These are phyloP conservation scores for Pleuronectes platessa DNA, from an alignment of 2,113 vertebrate genomes.

Conservation along the genomic window DNA sequence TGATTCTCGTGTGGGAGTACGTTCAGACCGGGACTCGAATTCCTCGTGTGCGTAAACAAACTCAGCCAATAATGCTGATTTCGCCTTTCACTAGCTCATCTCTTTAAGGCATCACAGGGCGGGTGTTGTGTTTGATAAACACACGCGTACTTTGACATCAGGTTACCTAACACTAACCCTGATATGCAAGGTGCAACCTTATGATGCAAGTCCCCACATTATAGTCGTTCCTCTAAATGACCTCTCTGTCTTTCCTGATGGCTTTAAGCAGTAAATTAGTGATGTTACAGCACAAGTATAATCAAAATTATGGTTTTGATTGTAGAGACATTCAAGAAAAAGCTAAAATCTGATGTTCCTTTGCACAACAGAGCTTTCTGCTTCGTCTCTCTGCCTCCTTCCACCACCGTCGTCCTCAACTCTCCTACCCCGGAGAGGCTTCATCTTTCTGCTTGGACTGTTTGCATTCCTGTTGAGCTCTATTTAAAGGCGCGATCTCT, in stretches of 20 bases:
- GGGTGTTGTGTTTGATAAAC: constrained; percentile 12
- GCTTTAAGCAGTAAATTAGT: constrained; percentile 3
- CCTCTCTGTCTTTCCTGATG: neutral
- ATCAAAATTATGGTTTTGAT: neutral
- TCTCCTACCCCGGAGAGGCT: constrained; percentile 36
- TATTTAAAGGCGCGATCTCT: constrained; percentile 72
- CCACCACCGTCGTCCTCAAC: constrained; percentile 25
- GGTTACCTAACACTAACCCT: constrained; percentile 1
- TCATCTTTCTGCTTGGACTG: constrained; percentile 49
- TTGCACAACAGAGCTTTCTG: neutral
- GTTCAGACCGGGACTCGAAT: neutral
- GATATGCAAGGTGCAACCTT: neutral
- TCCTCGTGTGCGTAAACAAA: neutral
- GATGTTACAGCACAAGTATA: too few relatives aligned
- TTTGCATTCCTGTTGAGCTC: constrained; percentile 74
- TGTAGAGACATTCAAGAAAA: neutral
- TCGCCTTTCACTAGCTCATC: neutral
- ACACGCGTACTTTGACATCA: neutral
- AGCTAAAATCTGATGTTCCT: neutral
- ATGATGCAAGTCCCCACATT: constrained; percentile 2
- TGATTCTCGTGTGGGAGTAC: too few relatives aligned
- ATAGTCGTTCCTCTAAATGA: neutral
- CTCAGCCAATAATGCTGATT: neutral
- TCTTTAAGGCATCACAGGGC: constrained; percentile 7
- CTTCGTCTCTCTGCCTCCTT: neutral